Base-by-base conservation (phyloP, 2,797 vertebrate species). In the Paedocypris micromegethes region DNA sequence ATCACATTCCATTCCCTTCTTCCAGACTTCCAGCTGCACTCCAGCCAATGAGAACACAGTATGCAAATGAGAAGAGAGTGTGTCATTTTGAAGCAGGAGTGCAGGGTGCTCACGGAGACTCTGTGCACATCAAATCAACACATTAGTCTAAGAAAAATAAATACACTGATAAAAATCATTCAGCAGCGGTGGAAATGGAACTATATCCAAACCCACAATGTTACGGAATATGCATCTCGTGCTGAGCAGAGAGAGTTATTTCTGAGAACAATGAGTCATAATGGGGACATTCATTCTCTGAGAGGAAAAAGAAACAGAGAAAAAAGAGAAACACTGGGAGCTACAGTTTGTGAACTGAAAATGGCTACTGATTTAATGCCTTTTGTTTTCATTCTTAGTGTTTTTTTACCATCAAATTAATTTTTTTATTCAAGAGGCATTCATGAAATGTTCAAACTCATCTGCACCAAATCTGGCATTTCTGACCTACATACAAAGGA, bases 41-140 rank as follows among this genome's bases (percentile, higher is more conserved):
- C 42, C 71, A 72, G 68, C 79, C 79, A 80, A 77, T 80, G 40
- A 1, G 56, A 73, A 37, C 46, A 43, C 45, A 9, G 63, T 66
- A 78, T 78, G 77, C 66, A 80, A 83, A 87, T 82, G 55, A 71
- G 66, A 64, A 72, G 82, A 85, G 77, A 56, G 53, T 47, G 55
- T 56, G 83, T 77, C 72, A 4, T 77, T 72, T 56, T 55, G 71
- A 70, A 87, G 82, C 85, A 87, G 89, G 90, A 87, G 89, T 88
- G 71, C 88, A 89, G 83, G 90, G 90, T 82, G 83, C 83, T 82
- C 84, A 86, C 66, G 90, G 89, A 87, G 88, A 57, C 38, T 64
- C 50, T 7, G 65, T 46, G 44, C 6, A 6, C 45, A 37, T 66
- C 23, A 51, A 61, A 57, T 63, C 46, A 59, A 55, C 4, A 6